Percentiles rank a stretch among this genome's conserved stretches.
Evolutionary conservation across 2,797 vertebrate genomes (phyloP).

Genomic region (Phaenicophaeus curvirostris): DNA sequence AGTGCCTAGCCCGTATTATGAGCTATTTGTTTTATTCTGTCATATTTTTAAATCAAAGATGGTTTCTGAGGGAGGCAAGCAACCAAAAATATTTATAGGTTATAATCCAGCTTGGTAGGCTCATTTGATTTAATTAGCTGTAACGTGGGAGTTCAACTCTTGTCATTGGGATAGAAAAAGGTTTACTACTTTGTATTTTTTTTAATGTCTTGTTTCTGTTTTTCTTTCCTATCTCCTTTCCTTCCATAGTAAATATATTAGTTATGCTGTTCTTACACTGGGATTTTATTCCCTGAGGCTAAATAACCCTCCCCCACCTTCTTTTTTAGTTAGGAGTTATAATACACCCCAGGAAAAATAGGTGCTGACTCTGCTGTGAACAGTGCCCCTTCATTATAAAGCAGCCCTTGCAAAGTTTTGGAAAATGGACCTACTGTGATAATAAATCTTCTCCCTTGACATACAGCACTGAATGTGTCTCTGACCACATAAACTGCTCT

Average conservation of each 20-base stretch:
- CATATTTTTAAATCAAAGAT: conserved; percentile 28
- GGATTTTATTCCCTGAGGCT: background rate
- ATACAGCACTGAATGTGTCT: conserved; percentile 35
- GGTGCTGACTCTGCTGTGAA: conserved; percentile 14
- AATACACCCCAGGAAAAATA: conserved; percentile 4
- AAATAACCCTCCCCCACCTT: background rate
- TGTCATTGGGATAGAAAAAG: background rate
- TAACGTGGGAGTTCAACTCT: background rate
- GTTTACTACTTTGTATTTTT: background rate
- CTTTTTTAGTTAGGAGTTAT: conserved; percentile 2
- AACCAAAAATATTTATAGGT: conserved; percentile 39
- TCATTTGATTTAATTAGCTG: conserved; percentile 46
- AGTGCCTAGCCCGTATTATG: background rate
- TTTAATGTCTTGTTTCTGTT: background rate
- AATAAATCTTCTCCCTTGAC: conserved; percentile 70
- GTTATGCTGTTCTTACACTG: background rate
- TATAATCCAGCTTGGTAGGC: background rate
- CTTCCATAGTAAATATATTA: background rate
- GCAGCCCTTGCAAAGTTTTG: conserved; percentile 26
- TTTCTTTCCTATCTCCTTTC: background rate
- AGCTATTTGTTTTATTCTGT: conserved; percentile 5
- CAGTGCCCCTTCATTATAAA: conserved; percentile 42
- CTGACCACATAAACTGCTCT: conserved; percentile 70
- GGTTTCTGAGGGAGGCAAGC: conserved; percentile 25
- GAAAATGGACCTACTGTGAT: conserved; percentile 42